phyloP scores from a whole-genome alignment of 2,113 vertebrate species.

The Prinia subflava region DNA sequence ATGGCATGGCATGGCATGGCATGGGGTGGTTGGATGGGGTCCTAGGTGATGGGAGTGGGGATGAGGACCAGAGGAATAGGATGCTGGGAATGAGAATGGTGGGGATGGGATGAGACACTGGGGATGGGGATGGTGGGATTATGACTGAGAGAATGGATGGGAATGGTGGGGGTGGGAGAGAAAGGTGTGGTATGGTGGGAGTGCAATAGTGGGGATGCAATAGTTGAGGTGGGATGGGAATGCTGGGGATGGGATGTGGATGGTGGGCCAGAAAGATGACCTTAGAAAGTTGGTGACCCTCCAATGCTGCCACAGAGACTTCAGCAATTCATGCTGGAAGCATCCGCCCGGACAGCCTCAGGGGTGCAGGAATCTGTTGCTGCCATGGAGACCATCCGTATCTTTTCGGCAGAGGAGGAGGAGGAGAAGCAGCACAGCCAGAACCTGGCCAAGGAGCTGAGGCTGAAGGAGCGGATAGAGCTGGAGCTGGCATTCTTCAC shows the following conservation, averaged over 20 bases:
- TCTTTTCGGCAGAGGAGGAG: not conserved
- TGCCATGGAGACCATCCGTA: not conserved
- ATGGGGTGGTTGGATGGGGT: not conserved
- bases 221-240: not conserved
- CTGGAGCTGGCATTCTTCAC: not conserved
- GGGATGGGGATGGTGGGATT: not conserved
- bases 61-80: not conserved
- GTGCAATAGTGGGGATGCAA: too few species aligned
- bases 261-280: not conserved
- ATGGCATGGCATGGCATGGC: too few species aligned
- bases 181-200: not conserved
- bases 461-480: not conserved
- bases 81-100: not conserved
- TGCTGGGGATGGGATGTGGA: fast-evolving
- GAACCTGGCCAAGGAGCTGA: not conserved
- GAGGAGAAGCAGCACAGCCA: not conserved
- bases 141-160: not conserved
- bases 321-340: not conserved
- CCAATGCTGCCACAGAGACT: not conserved
- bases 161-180: not conserved
- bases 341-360: fast-evolving
- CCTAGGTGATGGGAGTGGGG: not conserved
- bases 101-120: not conserved
- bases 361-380: not conserved
- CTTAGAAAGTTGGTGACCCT: not conserved